Evolutionary conservation across 2,113 vertebrate species (phyloP).

Genomic region (Strix uralensis): DNA sequence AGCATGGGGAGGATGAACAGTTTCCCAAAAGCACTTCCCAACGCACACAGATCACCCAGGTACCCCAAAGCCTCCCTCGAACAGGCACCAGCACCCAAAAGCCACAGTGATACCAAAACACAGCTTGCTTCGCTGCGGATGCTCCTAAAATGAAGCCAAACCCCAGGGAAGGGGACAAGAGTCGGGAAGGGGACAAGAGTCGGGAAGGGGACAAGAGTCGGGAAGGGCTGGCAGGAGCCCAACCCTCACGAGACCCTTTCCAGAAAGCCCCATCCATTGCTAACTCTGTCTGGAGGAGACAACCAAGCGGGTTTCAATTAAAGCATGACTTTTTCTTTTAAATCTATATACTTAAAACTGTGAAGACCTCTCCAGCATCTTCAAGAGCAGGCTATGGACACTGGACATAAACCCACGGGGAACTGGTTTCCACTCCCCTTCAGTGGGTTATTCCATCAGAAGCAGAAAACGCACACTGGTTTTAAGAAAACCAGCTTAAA

Average conservation of each 20-base stretch:
- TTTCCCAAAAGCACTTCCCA: not conserved
- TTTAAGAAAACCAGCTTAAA: not conserved
- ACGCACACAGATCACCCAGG: accelerated
- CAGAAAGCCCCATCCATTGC: not conserved
- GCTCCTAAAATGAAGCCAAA: not conserved
- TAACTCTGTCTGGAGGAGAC: not conserved
- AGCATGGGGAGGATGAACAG: accelerated
- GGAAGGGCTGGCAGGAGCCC: not conserved
- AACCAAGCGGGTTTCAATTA: accelerated
- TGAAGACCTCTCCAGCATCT: accelerated
- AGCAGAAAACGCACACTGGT: not conserved
- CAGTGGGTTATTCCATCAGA: not conserved
- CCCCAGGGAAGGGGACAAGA: not conserved
- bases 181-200: not conserved
- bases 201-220: not conserved
- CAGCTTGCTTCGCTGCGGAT: accelerated
- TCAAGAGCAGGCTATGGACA: not conserved
- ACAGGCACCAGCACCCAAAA: not conserved
- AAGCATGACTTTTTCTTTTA: not conserved
- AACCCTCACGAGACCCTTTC: not conserved
- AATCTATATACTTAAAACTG: not conserved
- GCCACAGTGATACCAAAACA: accelerated
- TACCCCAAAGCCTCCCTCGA: not conserved
- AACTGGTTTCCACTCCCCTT: not conserved
- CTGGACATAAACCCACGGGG: accelerated